phyloP scores from a whole-genome alignment of 2,797 vertebrate genomes.

The Balearica regulorum region DNA sequence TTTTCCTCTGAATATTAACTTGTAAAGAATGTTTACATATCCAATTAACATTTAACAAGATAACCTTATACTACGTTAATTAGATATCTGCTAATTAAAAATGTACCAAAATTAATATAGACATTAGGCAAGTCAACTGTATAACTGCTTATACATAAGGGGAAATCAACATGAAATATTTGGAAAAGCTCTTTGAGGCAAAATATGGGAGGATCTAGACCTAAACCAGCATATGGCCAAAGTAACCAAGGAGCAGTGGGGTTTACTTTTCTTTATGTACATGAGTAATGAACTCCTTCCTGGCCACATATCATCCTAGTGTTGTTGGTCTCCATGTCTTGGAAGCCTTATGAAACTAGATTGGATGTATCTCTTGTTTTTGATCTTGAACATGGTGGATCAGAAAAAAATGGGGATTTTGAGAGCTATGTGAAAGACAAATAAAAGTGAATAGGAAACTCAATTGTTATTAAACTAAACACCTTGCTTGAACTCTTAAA shows the following conservation, averaged over 20 bases:
- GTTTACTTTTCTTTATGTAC: not conserved
- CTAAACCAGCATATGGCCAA: not conserved
- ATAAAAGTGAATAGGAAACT: not conserved
- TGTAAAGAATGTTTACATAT: slow-evolving; percentile 70
- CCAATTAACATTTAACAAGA: slow-evolving; percentile 72
- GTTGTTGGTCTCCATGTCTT: not conserved
- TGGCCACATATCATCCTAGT: not conserved
- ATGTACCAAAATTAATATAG: slow-evolving; percentile 58
- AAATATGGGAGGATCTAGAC: not conserved
- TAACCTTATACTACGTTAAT: slow-evolving; percentile 64
- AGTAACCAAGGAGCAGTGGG: not conserved
- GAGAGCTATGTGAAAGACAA: not conserved
- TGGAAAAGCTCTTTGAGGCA: not conserved
- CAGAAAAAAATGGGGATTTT: not conserved
- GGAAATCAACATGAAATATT: not conserved
- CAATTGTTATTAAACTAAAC: not conserved
- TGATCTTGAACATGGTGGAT: not conserved
- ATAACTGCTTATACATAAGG: not conserved
- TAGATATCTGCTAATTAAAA: slow-evolving; percentile 66
- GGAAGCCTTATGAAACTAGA: not conserved
- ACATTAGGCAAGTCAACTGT: slow-evolving; percentile 28
- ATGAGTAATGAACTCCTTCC: not conserved
- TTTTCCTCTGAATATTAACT: slow-evolving; percentile 65
- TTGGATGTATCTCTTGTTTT: not conserved
- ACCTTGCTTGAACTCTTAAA: not conserved